Percentiles rank a stretch among this genome's conserved stretches.
Evolutionary conservation across 2,113 vertebrate species (phyloP).

Genomic region (Python bivittatus): DNA sequence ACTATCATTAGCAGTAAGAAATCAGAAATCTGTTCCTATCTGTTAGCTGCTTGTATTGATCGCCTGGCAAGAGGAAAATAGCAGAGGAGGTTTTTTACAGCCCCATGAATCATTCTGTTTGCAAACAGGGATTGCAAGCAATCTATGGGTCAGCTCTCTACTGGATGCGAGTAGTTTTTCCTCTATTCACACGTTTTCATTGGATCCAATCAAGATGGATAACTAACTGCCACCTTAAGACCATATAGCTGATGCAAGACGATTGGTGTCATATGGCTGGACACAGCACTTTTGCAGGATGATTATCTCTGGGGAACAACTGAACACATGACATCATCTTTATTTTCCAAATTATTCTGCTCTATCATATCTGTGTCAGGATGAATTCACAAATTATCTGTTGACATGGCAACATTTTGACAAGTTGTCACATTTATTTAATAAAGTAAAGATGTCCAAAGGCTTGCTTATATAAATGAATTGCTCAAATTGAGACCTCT

Average conservation of each 20-base stretch:
- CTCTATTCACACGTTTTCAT: neutral
- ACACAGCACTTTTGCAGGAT: neutral
- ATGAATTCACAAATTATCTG: neutral
- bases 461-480: neutral
- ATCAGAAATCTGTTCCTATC: neutral
- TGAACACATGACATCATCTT: neutral
- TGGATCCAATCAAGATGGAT: neutral
- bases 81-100: neutral
- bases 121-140: neutral
- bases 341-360: neutral
- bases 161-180: neutral
- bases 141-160: neutral
- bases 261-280: neutral
- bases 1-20: neutral
- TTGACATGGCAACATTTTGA: neutral
- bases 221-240: neutral
- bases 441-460: neutral
- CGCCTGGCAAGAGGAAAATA: neutral
- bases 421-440: constrained; percentile 2
- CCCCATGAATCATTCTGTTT: neutral
- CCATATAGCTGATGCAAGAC: neutral
- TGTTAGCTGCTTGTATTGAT: neutral
- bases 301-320: neutral
- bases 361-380: neutral
- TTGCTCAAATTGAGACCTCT: neutral